A percentile compares a stretch with the other conserved stretches of the same genome.
Evolutionary conservation across 2,888 invertebrate species (phyloP).

Genomic region (Euspilapteryx auroguttella): DNA sequence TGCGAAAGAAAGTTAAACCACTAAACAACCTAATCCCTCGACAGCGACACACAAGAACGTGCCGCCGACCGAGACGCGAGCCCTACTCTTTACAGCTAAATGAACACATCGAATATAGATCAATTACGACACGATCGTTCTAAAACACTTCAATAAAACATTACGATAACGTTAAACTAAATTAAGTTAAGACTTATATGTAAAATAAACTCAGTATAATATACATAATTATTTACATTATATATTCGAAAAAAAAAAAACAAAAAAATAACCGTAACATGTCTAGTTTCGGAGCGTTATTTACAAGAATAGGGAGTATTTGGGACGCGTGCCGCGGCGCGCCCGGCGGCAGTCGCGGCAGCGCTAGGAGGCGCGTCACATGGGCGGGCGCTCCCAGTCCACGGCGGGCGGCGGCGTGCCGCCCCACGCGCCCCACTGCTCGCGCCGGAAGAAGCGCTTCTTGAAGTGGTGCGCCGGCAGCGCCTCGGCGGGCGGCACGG

Average conservation of each 20-base stretch:
- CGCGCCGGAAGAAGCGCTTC: slow-evolving; percentile 81
- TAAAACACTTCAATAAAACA: slow-evolving; percentile 20
- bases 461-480: slow-evolving; percentile 69
- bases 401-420: slow-evolving; percentile 39
- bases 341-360: slow-evolving; percentile 12
- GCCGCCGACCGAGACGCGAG: not conserved
- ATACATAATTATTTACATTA: slow-evolving; percentile 54
- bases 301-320: slow-evolving; percentile 3
- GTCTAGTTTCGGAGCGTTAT: slow-evolving; percentile 9
- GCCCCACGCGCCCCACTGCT: slow-evolving; percentile 64
- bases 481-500: slow-evolving; percentile 38
- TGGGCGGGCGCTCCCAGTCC: slow-evolving; percentile 53
- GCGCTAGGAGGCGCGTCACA: slow-evolving; percentile 37
- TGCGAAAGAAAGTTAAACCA: slow-evolving; percentile 48
- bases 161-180: slow-evolving; percentile 36
- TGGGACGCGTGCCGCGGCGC: slow-evolving; percentile 11
- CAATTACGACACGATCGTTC: slow-evolving; percentile 25
- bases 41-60: slow-evolving; percentile 20
- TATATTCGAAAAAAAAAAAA: slow-evolving; percentile 46
- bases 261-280: slow-evolving; percentile 23
- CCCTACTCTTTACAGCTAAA: slow-evolving; percentile 16
- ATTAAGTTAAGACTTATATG: slow-evolving; percentile 48
- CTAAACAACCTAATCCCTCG: slow-evolving; percentile 51
- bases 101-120: slow-evolving; percentile 58
- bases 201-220: slow-evolving; percentile 58